Evolutionary conservation across 2,888 invertebrate species (phyloP), one percentile per base, ranked within the genome.

Genomic region (Theretra japonica): DNA sequence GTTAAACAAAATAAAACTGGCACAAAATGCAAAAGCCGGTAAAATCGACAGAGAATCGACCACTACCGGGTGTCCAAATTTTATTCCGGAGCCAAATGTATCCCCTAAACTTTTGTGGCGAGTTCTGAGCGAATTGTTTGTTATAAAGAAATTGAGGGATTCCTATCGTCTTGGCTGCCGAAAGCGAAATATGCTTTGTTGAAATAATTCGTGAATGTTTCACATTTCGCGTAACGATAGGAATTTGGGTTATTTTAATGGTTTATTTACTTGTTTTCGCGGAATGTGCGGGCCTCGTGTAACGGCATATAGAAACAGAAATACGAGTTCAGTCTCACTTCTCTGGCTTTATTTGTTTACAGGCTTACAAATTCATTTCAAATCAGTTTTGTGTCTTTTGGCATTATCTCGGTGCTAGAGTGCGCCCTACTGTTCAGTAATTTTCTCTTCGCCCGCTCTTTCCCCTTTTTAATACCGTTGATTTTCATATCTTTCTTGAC

Each of bases 121-220:
- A 65, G 41, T 48, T 65, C 23, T 48, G 23, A 65, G 23, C 65
- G 41, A 65, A 48, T 48, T 48, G 48, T 48, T 65, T 58, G 58
- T 58, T 65, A 48, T 48, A 41, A 23, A 48, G 41, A 65, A 65
- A 48, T 65, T n/a, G 7, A 33, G 21, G 33, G 33, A 33, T 33
- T 33, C 15, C 21, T 17, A 48, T 48, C 65, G 23, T 65, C 60
- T 21, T 48, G 41, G 5, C 48, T 4, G 65, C n/a, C 48, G 33
- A 65, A 65, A 48, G 65, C 65, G 48, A 48, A 48, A 30, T 68
- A 59, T 58, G 56, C 53, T 72, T 71, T 68, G 48, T 59, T 53
- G 58, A 71, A 71, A 68, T 68, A 65, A 72, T 48, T 71, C 57
- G 33, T 33, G 65, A 65, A 65, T 23, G 65, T 21, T 65, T 65